These are phyloP conservation scores for Zeus faber DNA, from an alignment of 2,113 vertebrate species.

Conservation along the genomic window DNA sequence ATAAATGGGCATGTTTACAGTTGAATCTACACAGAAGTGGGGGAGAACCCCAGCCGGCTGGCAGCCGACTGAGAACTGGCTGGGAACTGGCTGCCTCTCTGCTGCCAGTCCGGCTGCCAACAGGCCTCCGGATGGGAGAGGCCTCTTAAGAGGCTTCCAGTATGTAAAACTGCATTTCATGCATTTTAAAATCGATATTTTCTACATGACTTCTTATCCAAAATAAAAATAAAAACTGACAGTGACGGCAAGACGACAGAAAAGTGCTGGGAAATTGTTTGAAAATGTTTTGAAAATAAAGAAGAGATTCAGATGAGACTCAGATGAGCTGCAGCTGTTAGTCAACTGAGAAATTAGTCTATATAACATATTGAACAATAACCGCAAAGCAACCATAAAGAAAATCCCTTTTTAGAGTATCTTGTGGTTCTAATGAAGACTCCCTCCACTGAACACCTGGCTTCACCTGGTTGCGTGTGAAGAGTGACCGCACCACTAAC, in stretches of 20 bases:
- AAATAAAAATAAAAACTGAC: slow-evolving; percentile 38
- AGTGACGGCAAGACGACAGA: slow-evolving; percentile 15
- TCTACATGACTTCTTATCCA: slow-evolving; percentile 39
- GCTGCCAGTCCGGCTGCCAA: too few relatives aligned
- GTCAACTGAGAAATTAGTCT: slow-evolving; percentile 23
- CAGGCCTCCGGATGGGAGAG: too few relatives aligned
- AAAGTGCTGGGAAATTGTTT: neutral
- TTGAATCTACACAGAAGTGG: too few relatives aligned
- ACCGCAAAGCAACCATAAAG: slow-evolving; percentile 35
- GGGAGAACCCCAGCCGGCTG: too few relatives aligned
- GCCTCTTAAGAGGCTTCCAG: too few relatives aligned
- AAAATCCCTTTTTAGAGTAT: slow-evolving; percentile 34
- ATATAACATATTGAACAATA: slow-evolving; percentile 44
- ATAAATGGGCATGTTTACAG: too few relatives aligned
- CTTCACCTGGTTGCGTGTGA: too few relatives aligned
- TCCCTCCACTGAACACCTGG: slow-evolving; percentile 44
- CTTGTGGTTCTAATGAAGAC: slow-evolving; percentile 42
- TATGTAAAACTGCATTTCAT: slow-evolving; percentile 26
- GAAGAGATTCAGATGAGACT: slow-evolving; percentile 34
- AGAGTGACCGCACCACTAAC: slow-evolving; percentile 39
- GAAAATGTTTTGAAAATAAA: slow-evolving; percentile 33
- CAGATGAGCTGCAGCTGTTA: slow-evolving; percentile 44
- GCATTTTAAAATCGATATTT: slow-evolving; percentile 40
- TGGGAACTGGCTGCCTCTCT: too few relatives aligned
- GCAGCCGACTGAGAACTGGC: too few relatives aligned